These are phyloP conservation scores for Plecturocebus donacophilus DNA, from an alignment of 2,113 vertebrate genomes.

Conservation along the genomic window DNA sequence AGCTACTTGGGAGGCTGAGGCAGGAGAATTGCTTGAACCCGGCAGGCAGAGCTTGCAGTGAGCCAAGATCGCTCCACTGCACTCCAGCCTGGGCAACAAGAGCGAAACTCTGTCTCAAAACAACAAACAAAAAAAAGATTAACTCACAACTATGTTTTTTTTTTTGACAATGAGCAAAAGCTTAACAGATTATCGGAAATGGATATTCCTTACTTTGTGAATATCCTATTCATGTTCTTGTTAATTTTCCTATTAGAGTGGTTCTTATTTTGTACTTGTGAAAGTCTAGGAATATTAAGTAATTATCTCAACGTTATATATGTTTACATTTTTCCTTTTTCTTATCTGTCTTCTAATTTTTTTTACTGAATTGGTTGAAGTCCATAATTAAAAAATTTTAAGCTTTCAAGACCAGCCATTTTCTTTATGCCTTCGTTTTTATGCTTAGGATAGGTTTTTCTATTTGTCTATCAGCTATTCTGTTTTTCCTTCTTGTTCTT, in stretches of 20 bases:
- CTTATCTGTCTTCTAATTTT: background rate
- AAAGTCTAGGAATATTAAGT: background rate
- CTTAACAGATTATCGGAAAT: background rate
- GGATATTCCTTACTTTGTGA: constrained; percentile 1
- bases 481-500: background rate
- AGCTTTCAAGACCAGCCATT: background rate
- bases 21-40: too few relatives aligned
- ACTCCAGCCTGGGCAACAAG: too few relatives aligned
- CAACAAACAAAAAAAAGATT: background rate
- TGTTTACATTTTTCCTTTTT: background rate
- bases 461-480: background rate
- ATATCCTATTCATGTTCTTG: background rate
- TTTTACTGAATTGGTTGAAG: background rate
- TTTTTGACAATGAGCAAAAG: background rate
- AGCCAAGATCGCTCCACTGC: too few relatives aligned
- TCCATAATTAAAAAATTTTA: background rate
- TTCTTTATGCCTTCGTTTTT: background rate
- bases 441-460: background rate
- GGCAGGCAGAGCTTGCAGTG: too few relatives aligned
- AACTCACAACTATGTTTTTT: background rate
- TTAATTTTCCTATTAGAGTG: background rate
- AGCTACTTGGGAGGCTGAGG: too few relatives aligned
- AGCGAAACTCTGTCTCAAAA: too few relatives aligned
- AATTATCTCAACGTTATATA: background rate
- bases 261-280: background rate